These are phyloP conservation scores for Urocitellus parryii DNA, from an alignment of 2,113 vertebrate genomes.

Conservation along the genomic window DNA sequence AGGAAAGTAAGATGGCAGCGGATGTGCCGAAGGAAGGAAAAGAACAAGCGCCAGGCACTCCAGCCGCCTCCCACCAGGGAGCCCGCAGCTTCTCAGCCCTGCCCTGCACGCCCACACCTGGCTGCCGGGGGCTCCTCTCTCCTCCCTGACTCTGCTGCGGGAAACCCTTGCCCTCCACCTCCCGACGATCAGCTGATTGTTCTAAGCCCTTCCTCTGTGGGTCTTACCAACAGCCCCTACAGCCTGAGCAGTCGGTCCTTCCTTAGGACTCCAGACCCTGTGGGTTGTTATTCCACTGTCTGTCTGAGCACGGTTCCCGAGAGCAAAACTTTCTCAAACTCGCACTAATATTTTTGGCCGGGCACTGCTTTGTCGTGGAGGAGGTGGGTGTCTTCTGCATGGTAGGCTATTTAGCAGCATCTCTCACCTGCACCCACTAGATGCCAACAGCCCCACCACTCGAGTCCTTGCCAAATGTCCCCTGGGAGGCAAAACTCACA, in stretches of 20 bases:
- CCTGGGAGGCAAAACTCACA: not conserved
- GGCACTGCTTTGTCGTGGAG: not conserved
- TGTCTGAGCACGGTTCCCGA: not conserved
- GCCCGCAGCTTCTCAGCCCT: not conserved
- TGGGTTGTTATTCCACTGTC: accelerated
- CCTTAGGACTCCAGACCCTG: not conserved
- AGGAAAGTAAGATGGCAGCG: not conserved
- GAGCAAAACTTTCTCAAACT: not conserved
- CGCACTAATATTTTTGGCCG: not conserved
- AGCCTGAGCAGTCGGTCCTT: not conserved
- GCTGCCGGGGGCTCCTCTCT: not conserved
- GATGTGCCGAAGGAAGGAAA: not conserved
- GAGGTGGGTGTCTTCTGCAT: not conserved
- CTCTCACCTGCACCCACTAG: not conserved
- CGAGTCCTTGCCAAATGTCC: not conserved
- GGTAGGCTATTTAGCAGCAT: not conserved
- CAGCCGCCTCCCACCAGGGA: not conserved
- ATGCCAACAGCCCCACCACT: not conserved
- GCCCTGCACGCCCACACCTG: not conserved
- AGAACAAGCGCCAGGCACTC: not conserved
- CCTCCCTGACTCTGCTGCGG: not conserved
- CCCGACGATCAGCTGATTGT: not conserved
- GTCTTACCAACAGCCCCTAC: not conserved
- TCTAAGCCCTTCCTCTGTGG: not conserved
- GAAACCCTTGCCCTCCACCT: not conserved